phyloP scores from a whole-genome alignment of 2,888 invertebrate species.

The Pterostichus niger region DNA sequence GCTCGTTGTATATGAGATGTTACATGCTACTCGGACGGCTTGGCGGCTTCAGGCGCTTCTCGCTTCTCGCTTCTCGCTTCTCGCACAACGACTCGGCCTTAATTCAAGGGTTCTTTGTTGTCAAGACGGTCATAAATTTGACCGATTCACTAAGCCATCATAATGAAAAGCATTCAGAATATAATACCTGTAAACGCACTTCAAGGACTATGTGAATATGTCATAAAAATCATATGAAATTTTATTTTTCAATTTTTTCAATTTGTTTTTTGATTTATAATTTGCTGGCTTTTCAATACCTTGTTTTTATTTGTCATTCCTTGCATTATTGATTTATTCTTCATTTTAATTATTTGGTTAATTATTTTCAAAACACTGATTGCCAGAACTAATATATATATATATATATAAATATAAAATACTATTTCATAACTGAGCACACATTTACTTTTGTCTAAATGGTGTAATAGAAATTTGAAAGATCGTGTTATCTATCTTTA shows the following conservation, averaged over 20 bases:
- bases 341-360: conserved; percentile 1
- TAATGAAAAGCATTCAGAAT: conserved; percentile 62
- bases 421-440: too few species aligned
- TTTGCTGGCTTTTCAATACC: conserved; percentile 27
- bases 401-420: too few species aligned
- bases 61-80: conserved; percentile 16
- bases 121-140: conserved; percentile 63
- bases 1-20: background rate
- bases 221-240: conserved; percentile 54
- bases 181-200: conserved; percentile 56
- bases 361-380: conserved; percentile 13
- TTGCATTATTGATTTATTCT: conserved; percentile 27
- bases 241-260: conserved; percentile 36
- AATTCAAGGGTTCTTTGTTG: conserved; percentile 66
- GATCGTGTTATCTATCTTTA: too few species aligned
- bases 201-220: conserved; percentile 56
- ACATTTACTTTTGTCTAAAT: too few species aligned
- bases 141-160: conserved; percentile 60
- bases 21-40: conserved; percentile 5
- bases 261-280: conserved; percentile 27
- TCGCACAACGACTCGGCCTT: conserved; percentile 34
- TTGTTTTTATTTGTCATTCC: conserved; percentile 26
- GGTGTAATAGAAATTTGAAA: too few species aligned
- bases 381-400: conserved; percentile 18
- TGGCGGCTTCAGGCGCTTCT: conserved; percentile 14